Evolutionary conservation across 2,888 invertebrate genomes (phyloP), one percentile per base, ranked within the genome.

Genomic region (Plutella xylostella): DNA sequence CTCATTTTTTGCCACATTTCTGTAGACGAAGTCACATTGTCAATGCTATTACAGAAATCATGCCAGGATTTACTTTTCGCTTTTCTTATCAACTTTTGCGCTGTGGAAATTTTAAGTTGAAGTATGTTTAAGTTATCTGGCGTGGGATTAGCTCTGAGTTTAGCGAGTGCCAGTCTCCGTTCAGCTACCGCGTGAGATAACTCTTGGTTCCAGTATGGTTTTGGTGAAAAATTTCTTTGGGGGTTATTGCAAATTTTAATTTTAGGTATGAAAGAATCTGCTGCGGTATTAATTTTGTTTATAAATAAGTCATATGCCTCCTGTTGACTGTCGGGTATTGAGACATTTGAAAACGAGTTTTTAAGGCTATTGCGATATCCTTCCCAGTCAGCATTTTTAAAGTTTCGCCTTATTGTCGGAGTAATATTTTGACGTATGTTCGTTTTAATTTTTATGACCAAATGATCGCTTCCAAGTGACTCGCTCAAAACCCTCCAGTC

Each of bases 161-260:
- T 39, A 9, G 42, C 17, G 11, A 50, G 15, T 22, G 48, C 45
- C 17, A 45, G 11, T 9, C 51, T 21, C 6, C 51, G 38, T 34
- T 48, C 37, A 0, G 46, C 47, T 4, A 48, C 47, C 14, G 9
- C 9, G 31, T 39, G 40, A 15, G 52, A 45, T 7, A 48, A 20
- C 6, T 17, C 11, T 21, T 44, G 3, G 28, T 45, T 51, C 57
- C 58, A 62, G 39, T 56, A 61, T 4, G 48, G 42, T 47, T 56
- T 58, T 0, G 55, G 54, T 1, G 3, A 39, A 46, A 58, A 58
- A 3, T 46, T 51, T 0, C 39, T 22, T 22, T n/a, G 4, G 3
- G 55, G 51, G 39, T 55, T 47, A 14, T 37, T 11, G 42, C 44
- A 42, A 7, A 49, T 20, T 41, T 52, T 54, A 25, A 47, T 43